phyloP scores from a whole-genome alignment of 2,797 vertebrate genomes.

The Galagoides demidoff region DNA sequence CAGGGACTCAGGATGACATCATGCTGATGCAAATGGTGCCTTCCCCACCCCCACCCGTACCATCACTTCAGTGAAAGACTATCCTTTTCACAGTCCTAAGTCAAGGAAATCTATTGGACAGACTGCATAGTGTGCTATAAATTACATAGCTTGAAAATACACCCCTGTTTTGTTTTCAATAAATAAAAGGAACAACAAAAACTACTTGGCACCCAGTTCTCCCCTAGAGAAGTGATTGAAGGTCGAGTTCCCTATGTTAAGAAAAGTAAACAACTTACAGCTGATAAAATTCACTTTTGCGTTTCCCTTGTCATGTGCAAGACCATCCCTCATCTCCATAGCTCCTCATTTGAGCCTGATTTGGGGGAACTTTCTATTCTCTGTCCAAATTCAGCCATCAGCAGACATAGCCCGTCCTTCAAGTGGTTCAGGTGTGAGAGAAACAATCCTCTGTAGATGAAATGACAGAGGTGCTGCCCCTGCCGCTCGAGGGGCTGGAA shows the following conservation, averaged over 20 bases:
- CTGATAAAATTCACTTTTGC: not conserved
- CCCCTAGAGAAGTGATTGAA: not conserved
- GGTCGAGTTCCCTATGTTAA: not conserved
- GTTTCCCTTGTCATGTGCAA: not conserved
- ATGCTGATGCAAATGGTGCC: not conserved
- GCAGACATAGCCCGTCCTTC: not conserved
- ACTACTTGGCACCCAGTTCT: not conserved
- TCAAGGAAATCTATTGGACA: conserved; percentile 39
- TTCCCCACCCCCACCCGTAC: not conserved
- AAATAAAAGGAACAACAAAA: not conserved
- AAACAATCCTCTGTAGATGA: not conserved
- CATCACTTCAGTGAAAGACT: not conserved
- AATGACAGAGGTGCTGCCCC: not conserved
- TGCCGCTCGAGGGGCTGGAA: not conserved
- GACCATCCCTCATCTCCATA: not conserved
- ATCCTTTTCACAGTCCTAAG: not conserved
- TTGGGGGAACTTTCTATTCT: conserved; percentile 14
- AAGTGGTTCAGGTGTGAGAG: not conserved
- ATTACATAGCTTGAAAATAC: conserved; percentile 27
- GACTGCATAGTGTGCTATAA: not conserved
- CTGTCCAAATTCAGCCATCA: not conserved
- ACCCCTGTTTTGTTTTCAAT: not conserved
- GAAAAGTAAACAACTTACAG: not conserved
- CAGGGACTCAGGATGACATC: too few relatives aligned
- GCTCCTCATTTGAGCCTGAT: not conserved